Conservation (phyloP, 2,888 invertebrate genomes). For the Dryobotodes eremita region DNA sequence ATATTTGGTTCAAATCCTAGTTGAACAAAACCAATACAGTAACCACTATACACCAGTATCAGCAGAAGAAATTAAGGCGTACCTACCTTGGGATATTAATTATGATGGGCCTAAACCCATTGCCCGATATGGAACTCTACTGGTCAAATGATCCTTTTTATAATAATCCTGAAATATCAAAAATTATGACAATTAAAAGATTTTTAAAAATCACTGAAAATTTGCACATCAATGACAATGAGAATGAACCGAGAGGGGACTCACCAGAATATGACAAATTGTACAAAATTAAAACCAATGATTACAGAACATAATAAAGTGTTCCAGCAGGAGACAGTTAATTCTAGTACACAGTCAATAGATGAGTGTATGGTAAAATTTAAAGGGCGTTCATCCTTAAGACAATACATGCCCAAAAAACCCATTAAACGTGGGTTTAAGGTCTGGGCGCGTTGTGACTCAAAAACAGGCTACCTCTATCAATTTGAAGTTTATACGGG, state of each 20-base stretch:
- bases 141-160: not conserved
- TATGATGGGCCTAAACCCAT: slow-evolving; percentile 4
- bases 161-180: not conserved
- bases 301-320: not conserved
- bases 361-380: not conserved
- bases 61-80: slow-evolving; percentile 52
- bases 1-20: slow-evolving; percentile 38
- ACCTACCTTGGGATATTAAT: slow-evolving; percentile 11
- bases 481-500: not conserved
- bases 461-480: not conserved
- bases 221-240: slow-evolving; percentile 10
- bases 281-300: not conserved
- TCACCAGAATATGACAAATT: not conserved
- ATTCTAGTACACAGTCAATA: not conserved
- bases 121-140: slow-evolving; percentile 1
- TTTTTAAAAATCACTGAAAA: slow-evolving; percentile 2
- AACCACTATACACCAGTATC: slow-evolving; percentile 39
- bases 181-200: not conserved
- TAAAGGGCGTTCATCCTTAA: slow-evolving; percentile 8
- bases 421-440: not conserved
- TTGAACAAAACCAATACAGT: slow-evolving; percentile 56
- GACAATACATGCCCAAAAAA: not conserved
- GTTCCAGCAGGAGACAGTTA: not conserved
- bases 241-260: slow-evolving; percentile 1
- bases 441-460: not conserved